Base-by-base conservation (phyloP, 1,140 invertebrate species). In the Drosophila pseudoobscura region DNA sequence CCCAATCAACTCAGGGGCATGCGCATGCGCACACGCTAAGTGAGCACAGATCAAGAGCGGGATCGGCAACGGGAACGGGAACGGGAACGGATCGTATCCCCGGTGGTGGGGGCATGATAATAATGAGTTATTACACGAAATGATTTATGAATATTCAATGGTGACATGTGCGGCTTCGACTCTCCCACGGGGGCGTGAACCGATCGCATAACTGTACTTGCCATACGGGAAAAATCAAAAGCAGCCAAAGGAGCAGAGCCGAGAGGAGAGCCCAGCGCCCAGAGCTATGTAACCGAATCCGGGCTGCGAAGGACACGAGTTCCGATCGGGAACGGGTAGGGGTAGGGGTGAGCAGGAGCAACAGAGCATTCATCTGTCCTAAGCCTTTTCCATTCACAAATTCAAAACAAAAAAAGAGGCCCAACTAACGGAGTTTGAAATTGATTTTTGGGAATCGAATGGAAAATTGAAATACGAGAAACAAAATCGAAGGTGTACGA, bases 121-220 rank as follows among this genome's bases (percentile, higher is more conserved):
- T 78, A 88, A 88, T 82, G 75, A 78, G 78, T 87, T 85, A 85
- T 87, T 87, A 57, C 82, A 58, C 31, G 26, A 45, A 60, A 61
- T 87, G 82, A 87, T 87, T 87, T 87, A 87, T 87, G 82, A 87
- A 87, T 87, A 87, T 87, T 83, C 83, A 88, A 66, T 51, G 70
- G 60, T 78, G 83, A 82, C 75, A 78, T 53, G 75, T 77, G 72
- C 51, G 20, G 24, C 50, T 29, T 20, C 13, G 13, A 29, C 35
- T 39, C 3, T 4, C 11, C 11, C 35, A 11, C 2, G 55, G 57
- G 58, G 65, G 80, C 62, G 78, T 72, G 58, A 65, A 46, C 41
- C 55, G n/a, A 41, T 51, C 35, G 39, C 69, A 45, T 55, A 73
- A 63, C 58, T 61, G 64, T 41, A 46, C 35, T 13, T 39, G 35